Evolutionary conservation across 2,888 invertebrate species (phyloP), one percentile per base, ranked within the genome.

Genomic region (Spodoptera littoralis): DNA sequence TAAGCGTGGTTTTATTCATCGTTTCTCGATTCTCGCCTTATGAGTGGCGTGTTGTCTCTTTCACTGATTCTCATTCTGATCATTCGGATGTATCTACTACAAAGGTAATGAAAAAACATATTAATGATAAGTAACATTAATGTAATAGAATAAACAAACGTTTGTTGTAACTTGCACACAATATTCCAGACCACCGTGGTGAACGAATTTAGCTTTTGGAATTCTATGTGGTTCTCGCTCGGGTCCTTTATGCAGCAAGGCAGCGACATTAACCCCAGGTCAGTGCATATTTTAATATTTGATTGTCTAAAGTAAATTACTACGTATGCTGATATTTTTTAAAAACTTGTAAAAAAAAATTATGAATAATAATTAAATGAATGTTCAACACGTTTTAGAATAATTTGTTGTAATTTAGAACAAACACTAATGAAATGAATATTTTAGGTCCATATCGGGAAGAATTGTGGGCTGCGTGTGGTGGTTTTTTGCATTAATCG

Each of bases 231-330:
- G 99, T 99, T 99, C 93, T 97, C 99, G 0, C 94, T 99, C 82
- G 99, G 99, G 27, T 99, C 99, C 52, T 98, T 99, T 90, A 99
- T 99, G 98, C 99, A 99, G 91, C 99, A 99, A 92, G 99, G 99
- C 63, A 98, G 98, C 87, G 99, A 99, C 91, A 97, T 99, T 82
- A 97, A 98, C 67, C 99, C 99, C 46, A 97, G 98, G 97, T 98
- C 95, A 92, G 92, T 88, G 61, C 73, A 84, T 85, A 81, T 81
- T 82, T 84, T 79, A 77, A 80, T 82, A 77, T 79, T 76, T 76
- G 58, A 79, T 70, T 74, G 60, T 71, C 59, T 74, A 71, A 77
- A 76, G 67, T 79, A 65, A 63, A 67, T 66, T 59, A 62, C 11
- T 18, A 43, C 22, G 22, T 41, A 41, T 13, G 47, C 30, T 51